Evolutionary conservation across 2,113 vertebrate genomes (phyloP).

Genomic region (Hydropotes inermis): DNA sequence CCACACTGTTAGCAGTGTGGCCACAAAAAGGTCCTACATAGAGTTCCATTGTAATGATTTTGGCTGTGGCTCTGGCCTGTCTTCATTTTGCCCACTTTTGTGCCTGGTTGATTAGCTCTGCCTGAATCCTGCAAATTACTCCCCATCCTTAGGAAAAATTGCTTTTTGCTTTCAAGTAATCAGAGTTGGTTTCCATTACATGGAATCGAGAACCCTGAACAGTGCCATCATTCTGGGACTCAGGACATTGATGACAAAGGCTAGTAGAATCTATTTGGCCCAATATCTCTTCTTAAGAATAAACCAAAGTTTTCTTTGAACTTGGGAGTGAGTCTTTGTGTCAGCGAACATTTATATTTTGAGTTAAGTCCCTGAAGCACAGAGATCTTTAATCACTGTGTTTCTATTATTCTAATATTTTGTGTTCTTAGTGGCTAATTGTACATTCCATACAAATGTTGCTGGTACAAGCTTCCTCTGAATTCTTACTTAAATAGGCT

Average conservation of each 20-base stretch:
- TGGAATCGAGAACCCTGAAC: not conserved
- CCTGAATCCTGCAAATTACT: not conserved
- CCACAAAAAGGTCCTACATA: accelerated
- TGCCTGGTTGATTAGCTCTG: not conserved
- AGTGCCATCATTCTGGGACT: not conserved
- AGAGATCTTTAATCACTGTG: not conserved
- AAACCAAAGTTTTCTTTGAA: not conserved
- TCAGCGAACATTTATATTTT: not conserved
- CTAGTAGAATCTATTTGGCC: not conserved
- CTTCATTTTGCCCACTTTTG: not conserved
- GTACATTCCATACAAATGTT: not conserved
- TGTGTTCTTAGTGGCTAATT: not conserved
- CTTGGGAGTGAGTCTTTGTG: not conserved
- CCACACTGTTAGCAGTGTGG: not conserved
- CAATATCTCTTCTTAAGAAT: not conserved
- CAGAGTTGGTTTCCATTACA: not conserved
- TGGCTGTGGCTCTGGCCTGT: not conserved
- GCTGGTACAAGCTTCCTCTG: not conserved
- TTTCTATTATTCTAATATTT: not conserved
- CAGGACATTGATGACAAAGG: not conserved
- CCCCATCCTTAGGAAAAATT: not conserved
- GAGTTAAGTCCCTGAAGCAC: not conserved
- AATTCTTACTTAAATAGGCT: not conserved
- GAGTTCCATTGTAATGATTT: not conserved
- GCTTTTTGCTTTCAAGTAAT: not conserved